Evolutionary conservation across 2,888 invertebrate genomes (phyloP), one percentile per base, ranked within the genome.

Genomic region (Melanargia galathea): DNA sequence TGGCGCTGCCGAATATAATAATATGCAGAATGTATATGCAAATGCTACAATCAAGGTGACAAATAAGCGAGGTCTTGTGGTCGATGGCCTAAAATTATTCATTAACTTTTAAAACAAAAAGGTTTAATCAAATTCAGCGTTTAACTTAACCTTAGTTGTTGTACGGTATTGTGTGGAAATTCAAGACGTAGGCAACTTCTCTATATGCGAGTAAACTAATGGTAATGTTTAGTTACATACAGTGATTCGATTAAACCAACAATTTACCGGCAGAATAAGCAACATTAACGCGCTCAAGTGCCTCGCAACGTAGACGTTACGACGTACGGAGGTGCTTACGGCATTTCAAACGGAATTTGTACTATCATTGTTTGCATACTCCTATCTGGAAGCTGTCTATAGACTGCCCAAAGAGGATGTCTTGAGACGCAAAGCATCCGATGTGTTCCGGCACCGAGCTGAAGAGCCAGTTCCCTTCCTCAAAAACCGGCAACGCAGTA

Each of bases 321-420:
- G 35, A 11, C 11, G 8, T 35, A 7, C 2, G 35, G 3, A 45
- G 45, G 51, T 33, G 33, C 51, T 51, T 33, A 51, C 22, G 49
- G 11, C 26, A 51, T 57, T 58, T 58, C 26, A 62, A 48, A 58
- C 38, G 58, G 51, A 40, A 59, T 60, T 63, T 63, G 60, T 64
- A 57, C 54, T 45, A 57, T 40, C 56, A 57, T 64, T 40, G 65
- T 60, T 45, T 73, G 78, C 80, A 81, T 83, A 30, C 30, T 6
- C 8, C 1, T 30, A 83, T 82, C 82, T 82, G 62, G 73, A 71
- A 67, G 74, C 60, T 65, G 86, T 86, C 85, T 84, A n/a, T n/a
- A 85, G 84, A 82, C 62, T 54, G 51, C 43, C 52, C 58, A 58
- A 54, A 48, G 46, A 58, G 62, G 64, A 65, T 58, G 58, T 52